phyloP scores from a whole-genome alignment of 2,888 invertebrate genomes.

The Eugnorisma glareosa region DNA sequence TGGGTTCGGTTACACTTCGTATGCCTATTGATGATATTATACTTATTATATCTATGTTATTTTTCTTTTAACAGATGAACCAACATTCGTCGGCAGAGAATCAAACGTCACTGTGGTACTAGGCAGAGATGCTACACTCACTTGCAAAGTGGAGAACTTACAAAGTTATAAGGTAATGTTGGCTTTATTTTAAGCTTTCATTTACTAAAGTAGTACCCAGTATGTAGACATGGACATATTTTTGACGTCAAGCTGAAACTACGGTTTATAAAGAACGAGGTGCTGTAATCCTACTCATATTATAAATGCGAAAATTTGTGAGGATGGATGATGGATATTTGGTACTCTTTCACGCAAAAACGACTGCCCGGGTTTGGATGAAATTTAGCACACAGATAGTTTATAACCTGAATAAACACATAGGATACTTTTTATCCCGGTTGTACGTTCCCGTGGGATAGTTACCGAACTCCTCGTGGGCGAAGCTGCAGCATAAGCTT shows the following conservation, averaged over 20 bases:
- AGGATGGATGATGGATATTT: too few species aligned
- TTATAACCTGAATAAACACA: too few species aligned
- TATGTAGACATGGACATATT: background rate
- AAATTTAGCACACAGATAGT: too few species aligned
- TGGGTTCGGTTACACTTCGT: too few species aligned
- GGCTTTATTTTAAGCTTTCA: background rate
- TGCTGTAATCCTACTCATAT: background rate
- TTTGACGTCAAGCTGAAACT: background rate
- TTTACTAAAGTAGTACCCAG: background rate
- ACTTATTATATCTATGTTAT: background rate
- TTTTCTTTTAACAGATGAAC: slow-evolving; percentile 75
- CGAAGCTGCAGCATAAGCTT: too few species aligned
- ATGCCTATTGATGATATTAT: background rate
- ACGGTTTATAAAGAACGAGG: background rate
- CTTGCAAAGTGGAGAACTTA: slow-evolving; percentile 81
- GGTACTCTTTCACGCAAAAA: too few species aligned
- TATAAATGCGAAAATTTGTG: too few species aligned
- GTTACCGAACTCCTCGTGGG: too few species aligned
- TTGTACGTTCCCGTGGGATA: too few species aligned
- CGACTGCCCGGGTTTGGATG: too few species aligned
- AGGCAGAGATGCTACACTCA: slow-evolving; percentile 82
- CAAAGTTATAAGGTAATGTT: slow-evolving; percentile 79
- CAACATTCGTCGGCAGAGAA: slow-evolving; percentile 76
- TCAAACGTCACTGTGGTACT: slow-evolving; percentile 81
- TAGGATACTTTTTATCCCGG: too few species aligned